Evolutionary conservation across 2,888 invertebrate genomes (phyloP).

Genomic region (Macropis europaea): DNA sequence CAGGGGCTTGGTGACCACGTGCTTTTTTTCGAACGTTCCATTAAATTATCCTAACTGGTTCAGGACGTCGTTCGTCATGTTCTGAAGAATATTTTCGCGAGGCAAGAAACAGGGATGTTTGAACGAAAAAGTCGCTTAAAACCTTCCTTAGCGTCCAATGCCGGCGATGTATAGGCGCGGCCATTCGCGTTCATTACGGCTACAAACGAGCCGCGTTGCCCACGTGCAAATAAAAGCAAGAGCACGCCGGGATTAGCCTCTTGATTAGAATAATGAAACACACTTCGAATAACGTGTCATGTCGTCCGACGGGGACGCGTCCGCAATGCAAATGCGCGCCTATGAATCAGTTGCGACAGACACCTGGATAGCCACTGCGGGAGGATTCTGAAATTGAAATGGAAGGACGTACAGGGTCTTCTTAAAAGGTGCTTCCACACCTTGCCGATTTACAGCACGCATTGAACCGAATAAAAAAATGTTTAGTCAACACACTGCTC

Average conservation of each 20-base stretch:
- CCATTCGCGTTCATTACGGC: constrained; percentile 72
- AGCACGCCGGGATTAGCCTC: constrained; percentile 63
- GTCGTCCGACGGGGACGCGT: constrained; percentile 43
- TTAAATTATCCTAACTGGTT: not conserved
- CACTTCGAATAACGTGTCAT: constrained; percentile 69
- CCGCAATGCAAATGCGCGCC: constrained; percentile 69
- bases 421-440: not conserved
- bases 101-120: not conserved
- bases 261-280: constrained; percentile 76
- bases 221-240: constrained; percentile 68
- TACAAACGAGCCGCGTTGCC: constrained; percentile 70
- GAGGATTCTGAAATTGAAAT: constrained; percentile 21
- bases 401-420: not conserved
- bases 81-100: too few species aligned
- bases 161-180: constrained; percentile 49
- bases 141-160: constrained; percentile 21
- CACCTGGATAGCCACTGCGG: constrained; percentile 51
- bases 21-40: not conserved
- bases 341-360: constrained; percentile 61
- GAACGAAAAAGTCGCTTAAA: constrained; percentile 16
- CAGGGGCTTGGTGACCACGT: too few species aligned
- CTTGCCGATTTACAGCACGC: too few species aligned
- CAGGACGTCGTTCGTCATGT: too few species aligned
- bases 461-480: too few species aligned
- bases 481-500: too few species aligned